Percentiles rank a stretch among this genome's conserved stretches.
Conservation (phyloP, 2,888 invertebrate genomes). For the Kryphioiulus occultus region DNA sequence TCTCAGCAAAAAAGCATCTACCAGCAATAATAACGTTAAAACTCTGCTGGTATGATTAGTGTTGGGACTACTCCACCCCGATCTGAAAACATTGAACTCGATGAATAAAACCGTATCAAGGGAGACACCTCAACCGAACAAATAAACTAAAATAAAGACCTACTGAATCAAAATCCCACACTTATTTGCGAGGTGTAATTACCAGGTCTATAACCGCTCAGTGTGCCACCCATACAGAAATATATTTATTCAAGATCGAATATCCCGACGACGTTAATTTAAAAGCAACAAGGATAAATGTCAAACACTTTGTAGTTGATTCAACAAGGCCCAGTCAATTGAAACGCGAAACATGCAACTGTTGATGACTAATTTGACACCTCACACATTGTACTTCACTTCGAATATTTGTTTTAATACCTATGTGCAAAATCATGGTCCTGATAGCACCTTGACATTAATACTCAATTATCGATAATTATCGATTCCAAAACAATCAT, state of each 20-base stretch:
- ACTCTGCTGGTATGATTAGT: neutral
- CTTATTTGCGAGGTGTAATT: conserved; percentile 10
- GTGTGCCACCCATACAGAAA: neutral
- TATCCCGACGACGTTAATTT: neutral
- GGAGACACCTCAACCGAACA: conserved; percentile 30
- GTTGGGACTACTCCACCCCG: neutral
- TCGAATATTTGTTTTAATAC: too few relatives aligned
- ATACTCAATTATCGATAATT: too few relatives aligned
- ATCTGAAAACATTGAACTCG: conserved; percentile 13
- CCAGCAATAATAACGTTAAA: neutral
- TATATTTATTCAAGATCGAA: neutral
- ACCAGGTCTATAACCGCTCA: conserved; percentile 21
- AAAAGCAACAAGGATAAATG: neutral
- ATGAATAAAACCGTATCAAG: neutral
- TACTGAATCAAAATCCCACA: neutral
- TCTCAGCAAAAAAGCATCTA: neutral
- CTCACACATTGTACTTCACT: too few relatives aligned
- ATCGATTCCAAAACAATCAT: too few relatives aligned
- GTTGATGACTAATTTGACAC: too few relatives aligned
- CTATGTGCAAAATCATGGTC: too few relatives aligned
- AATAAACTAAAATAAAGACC: conserved; percentile 4
- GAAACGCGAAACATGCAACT: too few relatives aligned
- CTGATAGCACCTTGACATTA: too few relatives aligned
- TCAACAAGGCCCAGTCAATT: too few relatives aligned
- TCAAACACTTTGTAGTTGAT: neutral